Percentiles rank a stretch among this genome's conserved stretches.
Evolutionary conservation across 2,113 vertebrate genomes (phyloP).

Genomic region (Paradoxurus hermaphroditus): DNA sequence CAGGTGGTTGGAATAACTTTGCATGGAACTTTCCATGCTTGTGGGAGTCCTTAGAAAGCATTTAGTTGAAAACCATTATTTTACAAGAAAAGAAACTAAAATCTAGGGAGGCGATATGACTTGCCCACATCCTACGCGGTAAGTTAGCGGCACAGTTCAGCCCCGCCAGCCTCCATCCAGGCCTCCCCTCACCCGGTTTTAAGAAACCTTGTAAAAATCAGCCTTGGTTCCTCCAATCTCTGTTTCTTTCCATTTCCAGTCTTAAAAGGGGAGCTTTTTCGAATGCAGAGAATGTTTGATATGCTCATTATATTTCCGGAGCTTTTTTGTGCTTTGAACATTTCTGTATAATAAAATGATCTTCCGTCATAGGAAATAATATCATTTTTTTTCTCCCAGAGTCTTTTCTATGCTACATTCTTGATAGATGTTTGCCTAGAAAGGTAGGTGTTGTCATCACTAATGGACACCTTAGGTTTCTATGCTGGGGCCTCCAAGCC

Average conservation of each 20-base stretch:
- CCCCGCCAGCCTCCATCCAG: neutral
- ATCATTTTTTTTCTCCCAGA: neutral
- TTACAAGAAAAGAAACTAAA: conserved; percentile 20
- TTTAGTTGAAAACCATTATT: neutral
- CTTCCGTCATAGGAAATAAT: neutral
- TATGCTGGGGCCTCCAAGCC: neutral
- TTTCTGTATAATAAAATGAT: neutral
- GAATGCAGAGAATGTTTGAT: neutral
- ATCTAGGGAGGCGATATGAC: neutral
- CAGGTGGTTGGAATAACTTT: neutral
- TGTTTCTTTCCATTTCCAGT: neutral
- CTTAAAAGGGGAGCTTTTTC: conserved; percentile 32
- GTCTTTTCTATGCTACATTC: neutral
- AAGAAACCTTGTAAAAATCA: conserved; percentile 20
- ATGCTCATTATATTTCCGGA: conserved; percentile 36
- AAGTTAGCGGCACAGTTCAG: neutral
- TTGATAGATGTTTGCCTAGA: neutral
- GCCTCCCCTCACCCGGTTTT: neutral
- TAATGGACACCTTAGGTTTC: neutral
- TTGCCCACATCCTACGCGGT: neutral
- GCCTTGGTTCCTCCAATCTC: neutral
- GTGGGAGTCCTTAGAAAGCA: neutral
- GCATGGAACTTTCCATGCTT: neutral
- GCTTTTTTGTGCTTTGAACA: conserved; percentile 28
- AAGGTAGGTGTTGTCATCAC: neutral